Evolutionary conservation across 2,797 vertebrate genomes (phyloP).

Genomic region (Muscicapa striata): DNA sequence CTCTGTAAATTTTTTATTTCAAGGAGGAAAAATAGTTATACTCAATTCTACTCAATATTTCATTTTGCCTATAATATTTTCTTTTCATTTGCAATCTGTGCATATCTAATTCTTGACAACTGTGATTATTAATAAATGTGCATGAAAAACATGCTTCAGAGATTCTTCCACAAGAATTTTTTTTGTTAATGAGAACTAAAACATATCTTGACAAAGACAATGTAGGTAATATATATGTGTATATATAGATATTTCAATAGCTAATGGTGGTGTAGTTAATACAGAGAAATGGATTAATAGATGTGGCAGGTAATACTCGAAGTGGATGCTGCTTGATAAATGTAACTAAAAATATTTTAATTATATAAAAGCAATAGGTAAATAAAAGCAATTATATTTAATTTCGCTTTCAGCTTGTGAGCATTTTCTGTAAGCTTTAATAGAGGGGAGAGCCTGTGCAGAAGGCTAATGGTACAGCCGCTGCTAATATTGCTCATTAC

Average conservation of each 20-base stretch:
- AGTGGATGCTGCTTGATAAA: constrained; percentile 71
- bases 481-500: constrained; percentile 54
- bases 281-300: constrained; percentile 67
- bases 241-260: constrained; percentile 52
- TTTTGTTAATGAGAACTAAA: constrained; percentile 76
- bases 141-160: constrained; percentile 71
- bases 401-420: constrained; percentile 65
- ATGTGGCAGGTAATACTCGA: constrained; percentile 73
- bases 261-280: constrained; percentile 67
- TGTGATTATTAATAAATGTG: constrained; percentile 77
- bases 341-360: constrained; percentile 80
- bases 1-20: constrained; percentile 72
- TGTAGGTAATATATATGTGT: constrained; percentile 52
- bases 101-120: constrained; percentile 78
- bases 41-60: constrained; percentile 65
- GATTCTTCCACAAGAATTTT: constrained; percentile 72
- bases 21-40: constrained; percentile 70
- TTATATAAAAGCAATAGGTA: constrained; percentile 78
- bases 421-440: constrained; percentile 48
- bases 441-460: constrained; percentile 37
- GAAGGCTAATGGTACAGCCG: constrained; percentile 65
- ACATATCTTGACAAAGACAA: constrained; percentile 70
- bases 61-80: constrained; percentile 70
- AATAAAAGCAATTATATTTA: constrained; percentile 79
- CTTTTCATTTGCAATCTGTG: constrained; percentile 70